Evolutionary conservation across 2,888 invertebrate genomes (phyloP).

Genomic region (Galerucella nymphaeae): DNA sequence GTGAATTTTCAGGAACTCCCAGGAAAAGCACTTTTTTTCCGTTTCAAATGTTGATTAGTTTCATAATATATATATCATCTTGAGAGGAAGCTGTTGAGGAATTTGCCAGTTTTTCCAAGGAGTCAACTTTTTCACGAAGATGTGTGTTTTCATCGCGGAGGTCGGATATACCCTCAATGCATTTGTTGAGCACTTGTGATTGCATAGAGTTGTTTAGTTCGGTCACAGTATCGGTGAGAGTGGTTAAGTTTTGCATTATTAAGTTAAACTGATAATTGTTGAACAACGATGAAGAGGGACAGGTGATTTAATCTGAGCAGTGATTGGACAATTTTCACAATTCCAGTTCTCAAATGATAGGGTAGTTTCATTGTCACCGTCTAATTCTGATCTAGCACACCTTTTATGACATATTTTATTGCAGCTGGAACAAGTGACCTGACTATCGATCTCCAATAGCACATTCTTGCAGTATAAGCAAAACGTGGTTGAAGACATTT

Average conservation of each 20-base stretch:
- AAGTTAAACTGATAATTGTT: not conserved
- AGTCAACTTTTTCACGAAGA: not conserved
- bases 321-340: not conserved
- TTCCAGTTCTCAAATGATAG: not conserved
- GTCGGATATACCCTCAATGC: not conserved
- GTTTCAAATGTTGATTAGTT: not conserved
- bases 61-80: not conserved
- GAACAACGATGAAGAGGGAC: not conserved
- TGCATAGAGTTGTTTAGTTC: not conserved
- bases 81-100: not conserved
- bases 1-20: not conserved
- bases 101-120: not conserved
- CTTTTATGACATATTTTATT: too few relatives aligned
- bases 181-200: not conserved
- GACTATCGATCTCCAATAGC: too few relatives aligned
- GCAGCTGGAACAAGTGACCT: too few relatives aligned
- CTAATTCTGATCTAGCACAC: too few relatives aligned
- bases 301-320: not conserved
- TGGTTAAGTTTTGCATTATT: not conserved
- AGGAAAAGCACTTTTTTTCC: not conserved
- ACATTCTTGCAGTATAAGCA: too few relatives aligned
- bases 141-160: not conserved
- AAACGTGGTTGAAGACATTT: too few relatives aligned
- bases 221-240: not conserved
- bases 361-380: too few relatives aligned